Base-by-base conservation (phyloP, 2,797 vertebrate species). In the Myotis pilosus region DNA sequence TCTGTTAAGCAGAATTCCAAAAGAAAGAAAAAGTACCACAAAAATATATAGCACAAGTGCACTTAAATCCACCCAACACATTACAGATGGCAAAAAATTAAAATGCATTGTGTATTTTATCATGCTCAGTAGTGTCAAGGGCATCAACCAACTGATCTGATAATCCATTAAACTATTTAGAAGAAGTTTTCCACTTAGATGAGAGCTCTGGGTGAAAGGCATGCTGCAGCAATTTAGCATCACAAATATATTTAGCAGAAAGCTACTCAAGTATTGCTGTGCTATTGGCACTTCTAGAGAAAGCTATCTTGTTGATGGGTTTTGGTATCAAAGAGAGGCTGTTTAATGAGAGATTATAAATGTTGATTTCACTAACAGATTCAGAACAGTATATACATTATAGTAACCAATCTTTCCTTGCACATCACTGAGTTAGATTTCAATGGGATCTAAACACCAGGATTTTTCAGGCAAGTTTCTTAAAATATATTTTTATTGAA, bases 91-190 rank as follows among this genome's bases (percentile, higher is more conserved):
- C 74, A 92, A 97, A 84, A 97, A 97, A 97, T 96, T 95, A 91
- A 98, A 97, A 97, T 88, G 64, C 91, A 93, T 89, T 96, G 90
- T 90, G 55, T 83, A 94, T 97, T 97, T 96, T 96, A 97, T 95
- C 96, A 98, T 96, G 89, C 95, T 95, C 6, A 81, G 95, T 94
- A 96, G 97, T 97, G 96, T 94, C 86, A 91, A 97, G 96, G 97
- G 98, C 98, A 98, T 98, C 98, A 98, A 97, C 95, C 98, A 98
- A 97, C 97, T 98, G 98, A 99, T 98, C 98, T 98, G 98, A 96
- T 98, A 98, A 98, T 98, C 93, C 93, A 97, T 92, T 96, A 15
- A 51, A 68, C 85, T 95, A 89, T 2, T 97, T 92, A 94, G 94
- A 94, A 96, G 88, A 94, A 96, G 87, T 96, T 96, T 93, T 86